A percentile compares a stretch with the other conserved stretches of the same genome.
phyloP scores from a whole-genome alignment of 2,797 vertebrate species.

The Carapus acus region DNA sequence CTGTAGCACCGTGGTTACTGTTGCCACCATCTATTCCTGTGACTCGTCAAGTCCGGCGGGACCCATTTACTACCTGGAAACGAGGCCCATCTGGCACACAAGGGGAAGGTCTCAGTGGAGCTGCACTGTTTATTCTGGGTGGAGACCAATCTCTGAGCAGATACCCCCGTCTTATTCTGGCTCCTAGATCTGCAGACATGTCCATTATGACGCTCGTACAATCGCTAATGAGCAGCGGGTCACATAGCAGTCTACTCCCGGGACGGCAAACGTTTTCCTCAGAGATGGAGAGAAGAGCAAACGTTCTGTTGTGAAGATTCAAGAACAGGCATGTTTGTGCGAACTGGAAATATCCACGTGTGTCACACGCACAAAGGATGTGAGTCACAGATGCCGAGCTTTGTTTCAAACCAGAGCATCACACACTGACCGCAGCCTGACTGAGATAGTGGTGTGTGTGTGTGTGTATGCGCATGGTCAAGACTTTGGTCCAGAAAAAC shows the following conservation, averaged over 20 bases:
- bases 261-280: conserved; percentile 8
- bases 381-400: no score
- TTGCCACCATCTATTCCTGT: conserved; percentile 27
- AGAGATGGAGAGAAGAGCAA: no score
- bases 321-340: no score
- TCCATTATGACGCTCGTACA: conserved; percentile 26
- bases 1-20: conserved; percentile 10
- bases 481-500: no score
- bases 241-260: conserved; percentile 22
- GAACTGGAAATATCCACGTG: no score
- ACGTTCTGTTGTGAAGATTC: no score
- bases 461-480: no score
- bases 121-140: not conserved
- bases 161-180: not conserved
- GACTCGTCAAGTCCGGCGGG: conserved; percentile 13
- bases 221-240: conserved; percentile 17
- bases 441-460: no score
- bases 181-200: not conserved
- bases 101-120: conserved; percentile 5
- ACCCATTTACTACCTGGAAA: conserved; percentile 33
- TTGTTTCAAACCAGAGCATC: no score
- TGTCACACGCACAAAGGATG: no score
- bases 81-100: not conserved
- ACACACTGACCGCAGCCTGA: no score
- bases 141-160: conserved; percentile 15